Conservation (phyloP, 2,888 invertebrate species). For the Fragum whitleyi region DNA sequence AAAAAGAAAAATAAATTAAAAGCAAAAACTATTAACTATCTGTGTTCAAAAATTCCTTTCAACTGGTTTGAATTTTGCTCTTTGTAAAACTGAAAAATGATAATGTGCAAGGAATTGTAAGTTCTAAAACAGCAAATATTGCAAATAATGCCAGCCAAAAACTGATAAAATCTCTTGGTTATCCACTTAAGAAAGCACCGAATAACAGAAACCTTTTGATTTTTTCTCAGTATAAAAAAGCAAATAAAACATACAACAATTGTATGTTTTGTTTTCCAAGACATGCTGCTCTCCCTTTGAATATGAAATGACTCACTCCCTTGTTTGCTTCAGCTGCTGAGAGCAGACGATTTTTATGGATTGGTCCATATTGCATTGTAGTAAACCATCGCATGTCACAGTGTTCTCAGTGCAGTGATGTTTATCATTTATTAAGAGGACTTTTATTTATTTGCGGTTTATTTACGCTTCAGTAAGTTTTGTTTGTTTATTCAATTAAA, state of each 20-base stretch:
- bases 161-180: neutral
- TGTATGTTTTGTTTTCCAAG: conserved; percentile 16
- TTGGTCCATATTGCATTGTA: conserved; percentile 20
- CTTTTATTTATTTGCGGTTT: conserved; percentile 6
- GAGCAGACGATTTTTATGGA: conserved; percentile 28
- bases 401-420: conserved; percentile 5
- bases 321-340: conserved; percentile 5
- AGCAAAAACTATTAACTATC: too few relatives aligned
- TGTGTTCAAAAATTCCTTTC: too few relatives aligned
- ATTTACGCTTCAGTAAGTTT: conserved; percentile 15
- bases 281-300: conserved; percentile 27
- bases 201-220: neutral
- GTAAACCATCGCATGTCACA: conserved; percentile 8
- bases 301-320: conserved; percentile 13
- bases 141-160: neutral
- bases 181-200: conserved; percentile 1
- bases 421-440: neutral
- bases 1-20: too few relatives aligned
- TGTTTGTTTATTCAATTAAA: conserved; percentile 9
- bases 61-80: too few relatives aligned
- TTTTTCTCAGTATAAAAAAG: neutral
- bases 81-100: too few relatives aligned
- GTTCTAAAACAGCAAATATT: too few relatives aligned
- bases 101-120: too few relatives aligned
- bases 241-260: conserved; percentile 5